A percentile compares a stretch with the other conserved stretches of the same genome.
phyloP scores from a whole-genome alignment of 2,888 invertebrate genomes.

The Exephanes ischioxanthus region DNA sequence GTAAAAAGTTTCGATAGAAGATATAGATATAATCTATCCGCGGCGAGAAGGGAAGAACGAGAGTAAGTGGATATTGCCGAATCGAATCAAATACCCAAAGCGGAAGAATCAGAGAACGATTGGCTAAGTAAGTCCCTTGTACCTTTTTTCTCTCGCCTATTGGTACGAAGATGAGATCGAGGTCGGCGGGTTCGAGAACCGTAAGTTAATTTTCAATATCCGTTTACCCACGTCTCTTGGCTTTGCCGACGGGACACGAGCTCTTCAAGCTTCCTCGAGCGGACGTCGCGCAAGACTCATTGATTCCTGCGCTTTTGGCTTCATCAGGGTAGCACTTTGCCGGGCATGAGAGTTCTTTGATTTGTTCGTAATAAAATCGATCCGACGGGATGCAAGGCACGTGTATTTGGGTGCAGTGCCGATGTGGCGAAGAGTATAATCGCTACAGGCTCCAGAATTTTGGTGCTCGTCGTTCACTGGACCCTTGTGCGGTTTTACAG shows the following conservation, averaged over 20 bases:
- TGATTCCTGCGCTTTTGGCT: neutral
- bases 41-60: conserved; percentile 35
- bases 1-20: neutral
- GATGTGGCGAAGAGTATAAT: neutral
- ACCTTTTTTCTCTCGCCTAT: conserved; percentile 8
- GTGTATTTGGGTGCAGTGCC: neutral
- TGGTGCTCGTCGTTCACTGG: neutral
- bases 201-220: conserved; percentile 62
- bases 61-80: conserved; percentile 62
- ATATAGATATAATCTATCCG: neutral
- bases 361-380: neutral
- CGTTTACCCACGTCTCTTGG: conserved; percentile 39
- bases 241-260: conserved; percentile 31
- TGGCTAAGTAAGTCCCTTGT: conserved; percentile 48
- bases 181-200: conserved; percentile 30
- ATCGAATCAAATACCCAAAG: conserved; percentile 54
- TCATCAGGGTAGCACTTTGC: neutral
- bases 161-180: neutral
- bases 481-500: neutral
- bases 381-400: neutral
- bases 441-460: neutral
- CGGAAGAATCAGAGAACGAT: conserved; percentile 62
- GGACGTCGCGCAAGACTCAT: conserved; percentile 3
- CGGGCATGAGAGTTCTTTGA: neutral
- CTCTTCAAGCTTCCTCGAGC: conserved; percentile 27